Evolutionary conservation across 2,113 vertebrate species (phyloP).

Genomic region (Myanophis thanlyinensis): DNA sequence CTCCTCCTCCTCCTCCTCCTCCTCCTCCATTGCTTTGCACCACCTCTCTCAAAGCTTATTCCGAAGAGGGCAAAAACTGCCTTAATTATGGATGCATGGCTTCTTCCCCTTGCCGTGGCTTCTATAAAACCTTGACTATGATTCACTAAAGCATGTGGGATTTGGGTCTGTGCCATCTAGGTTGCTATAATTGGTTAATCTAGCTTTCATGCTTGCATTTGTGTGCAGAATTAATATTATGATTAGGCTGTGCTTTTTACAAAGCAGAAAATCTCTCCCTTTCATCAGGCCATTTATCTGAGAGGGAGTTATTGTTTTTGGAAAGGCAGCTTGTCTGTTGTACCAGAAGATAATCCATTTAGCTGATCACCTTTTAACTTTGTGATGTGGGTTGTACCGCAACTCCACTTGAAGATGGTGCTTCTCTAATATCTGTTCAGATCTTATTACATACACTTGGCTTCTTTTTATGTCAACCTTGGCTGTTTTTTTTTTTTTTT

Average conservation of each 20-base stretch:
- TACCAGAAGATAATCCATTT: background rate
- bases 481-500: background rate
- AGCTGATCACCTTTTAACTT: background rate
- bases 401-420: slow-evolving; percentile 15
- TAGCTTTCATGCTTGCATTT: slow-evolving; percentile 30
- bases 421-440: slow-evolving; percentile 28
- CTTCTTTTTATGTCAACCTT: slow-evolving; percentile 29
- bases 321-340: background rate
- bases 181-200: background rate
- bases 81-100: slow-evolving; percentile 22
- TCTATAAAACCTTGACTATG: slow-evolving; percentile 11
- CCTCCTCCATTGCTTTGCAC: background rate
- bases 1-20: no score
- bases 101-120: background rate
- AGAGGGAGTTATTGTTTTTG: slow-evolving; percentile 10
- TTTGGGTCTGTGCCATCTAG: slow-evolving; percentile 4
- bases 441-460: slow-evolving; percentile 45
- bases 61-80: slow-evolving; percentile 15
- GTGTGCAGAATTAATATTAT: slow-evolving; percentile 6
- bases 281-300: background rate
- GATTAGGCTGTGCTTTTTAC: slow-evolving; percentile 8
- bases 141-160: background rate
- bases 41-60: slow-evolving; percentile 7
- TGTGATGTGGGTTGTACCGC: background rate
- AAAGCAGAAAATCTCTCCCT: slow-evolving; percentile 13